These are phyloP conservation scores for Dasypolia templi DNA, from an alignment of 2,888 invertebrate species.

Conservation along the genomic window DNA sequence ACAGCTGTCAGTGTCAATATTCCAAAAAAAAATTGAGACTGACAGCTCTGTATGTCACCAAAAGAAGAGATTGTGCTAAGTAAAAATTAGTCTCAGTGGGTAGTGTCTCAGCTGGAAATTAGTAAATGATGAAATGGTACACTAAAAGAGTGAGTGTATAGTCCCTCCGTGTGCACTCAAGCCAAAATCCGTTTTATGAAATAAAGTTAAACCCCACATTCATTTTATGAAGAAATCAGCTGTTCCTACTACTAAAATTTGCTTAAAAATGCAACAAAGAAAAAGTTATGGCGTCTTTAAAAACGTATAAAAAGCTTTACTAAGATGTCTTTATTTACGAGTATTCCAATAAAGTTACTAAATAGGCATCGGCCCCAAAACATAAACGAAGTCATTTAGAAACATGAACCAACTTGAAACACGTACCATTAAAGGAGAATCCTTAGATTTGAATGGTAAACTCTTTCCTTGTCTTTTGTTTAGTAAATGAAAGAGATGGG, in stretches of 20 bases:
- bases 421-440: slow-evolving; percentile 36
- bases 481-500: slow-evolving; percentile 37
- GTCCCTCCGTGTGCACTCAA: too few relatives aligned
- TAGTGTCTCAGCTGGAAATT: background rate
- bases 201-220: background rate
- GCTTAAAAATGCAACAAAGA: slow-evolving; percentile 18
- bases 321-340: slow-evolving; percentile 66
- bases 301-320: slow-evolving; percentile 53
- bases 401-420: slow-evolving; percentile 51
- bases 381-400: slow-evolving; percentile 64
- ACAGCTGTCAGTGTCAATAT: too few relatives aligned
- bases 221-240: slow-evolving; percentile 28
- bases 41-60: background rate
- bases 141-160: background rate
- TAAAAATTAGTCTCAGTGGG: background rate
- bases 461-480: slow-evolving; percentile 47
- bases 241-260: slow-evolving; percentile 30
- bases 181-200: background rate
- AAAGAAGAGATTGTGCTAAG: background rate
- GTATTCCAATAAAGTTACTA: slow-evolving; percentile 67
- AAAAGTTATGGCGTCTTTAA: slow-evolving; percentile 47
- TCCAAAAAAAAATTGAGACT: too few relatives aligned
- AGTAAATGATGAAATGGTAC: background rate
- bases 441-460: slow-evolving; percentile 20
- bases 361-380: slow-evolving; percentile 57